Evolutionary conservation across 2,888 invertebrate species (phyloP).

Genomic region (Allacma fusca): DNA sequence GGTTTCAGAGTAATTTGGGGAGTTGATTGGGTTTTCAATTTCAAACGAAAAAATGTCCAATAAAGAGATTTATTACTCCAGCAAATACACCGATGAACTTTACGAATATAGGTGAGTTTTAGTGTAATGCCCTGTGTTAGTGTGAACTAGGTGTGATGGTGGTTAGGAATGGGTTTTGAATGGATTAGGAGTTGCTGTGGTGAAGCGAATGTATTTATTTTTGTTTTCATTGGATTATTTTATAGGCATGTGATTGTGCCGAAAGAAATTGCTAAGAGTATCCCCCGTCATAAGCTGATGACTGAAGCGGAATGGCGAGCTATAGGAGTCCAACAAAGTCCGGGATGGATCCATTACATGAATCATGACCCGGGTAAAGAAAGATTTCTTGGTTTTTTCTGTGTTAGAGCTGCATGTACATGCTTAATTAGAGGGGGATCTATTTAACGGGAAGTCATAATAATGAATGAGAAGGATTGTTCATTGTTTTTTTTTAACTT

Average conservation of each 20-base stretch:
- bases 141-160: neutral
- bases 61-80: constrained; percentile 89
- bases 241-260: constrained; percentile 92
- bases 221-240: neutral
- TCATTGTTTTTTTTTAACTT: neutral
- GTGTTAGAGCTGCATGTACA: no score
- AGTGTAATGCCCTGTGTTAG: constrained; percentile 11
- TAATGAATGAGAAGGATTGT: neutral
- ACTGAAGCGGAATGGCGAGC: constrained; percentile 92
- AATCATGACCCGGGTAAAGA: constrained; percentile 85
- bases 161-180: neutral
- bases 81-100: constrained; percentile 89
- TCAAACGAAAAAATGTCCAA: constrained; percentile 47
- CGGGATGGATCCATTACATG: constrained; percentile 98
- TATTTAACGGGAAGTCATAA: constrained; percentile 2
- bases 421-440: no score
- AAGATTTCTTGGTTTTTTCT: no score
- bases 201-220: no score
- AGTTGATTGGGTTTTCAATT: neutral
- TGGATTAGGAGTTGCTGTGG: no score
- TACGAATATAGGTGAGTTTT: constrained; percentile 86
- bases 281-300: constrained; percentile 93
- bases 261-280: constrained; percentile 86
- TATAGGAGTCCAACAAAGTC: constrained; percentile 94
- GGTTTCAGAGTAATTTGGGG: neutral